Percentiles rank a stretch among this genome's conserved stretches.
Conservation (phyloP, 2,888 invertebrate genomes). For the Nesidiocoris tenuis region DNA sequence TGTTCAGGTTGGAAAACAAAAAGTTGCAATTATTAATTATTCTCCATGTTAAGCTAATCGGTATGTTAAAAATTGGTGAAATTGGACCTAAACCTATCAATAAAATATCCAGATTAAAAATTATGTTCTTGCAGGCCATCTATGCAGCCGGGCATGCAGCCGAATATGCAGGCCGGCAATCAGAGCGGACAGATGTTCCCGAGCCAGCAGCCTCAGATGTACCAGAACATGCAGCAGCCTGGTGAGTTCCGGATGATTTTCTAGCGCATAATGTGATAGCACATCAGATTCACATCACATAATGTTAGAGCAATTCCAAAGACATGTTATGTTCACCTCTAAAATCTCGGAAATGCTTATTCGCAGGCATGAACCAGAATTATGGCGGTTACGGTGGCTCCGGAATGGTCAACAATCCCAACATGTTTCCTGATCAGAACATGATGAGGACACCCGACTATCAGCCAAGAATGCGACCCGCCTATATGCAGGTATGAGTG, state of each 20-base stretch:
- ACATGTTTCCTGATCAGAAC: constrained; percentile 57
- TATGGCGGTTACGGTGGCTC: constrained; percentile 64
- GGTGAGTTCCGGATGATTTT: constrained; percentile 56
- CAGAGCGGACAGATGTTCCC: constrained; percentile 53
- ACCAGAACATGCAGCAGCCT: constrained; percentile 56
- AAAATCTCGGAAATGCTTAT: too few species aligned
- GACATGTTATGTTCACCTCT: too few species aligned
- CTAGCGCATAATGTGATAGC: too few species aligned
- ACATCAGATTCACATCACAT: too few species aligned
- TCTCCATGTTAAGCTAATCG: too few species aligned
- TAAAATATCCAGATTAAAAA: too few species aligned
- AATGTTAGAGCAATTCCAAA: too few species aligned
- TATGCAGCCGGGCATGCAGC: constrained; percentile 49
- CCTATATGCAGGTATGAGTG: constrained; percentile 51
- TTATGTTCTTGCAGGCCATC: constrained; percentile 14
- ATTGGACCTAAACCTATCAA: background rate
- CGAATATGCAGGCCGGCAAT: constrained; percentile 52
- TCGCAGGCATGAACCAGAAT: constrained; percentile 62
- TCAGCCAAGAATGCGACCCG: constrained; percentile 51
- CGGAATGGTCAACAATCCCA: constrained; percentile 54
- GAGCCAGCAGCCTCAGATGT: constrained; percentile 52
- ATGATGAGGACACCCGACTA: constrained; percentile 50
- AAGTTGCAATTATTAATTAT: too few species aligned
- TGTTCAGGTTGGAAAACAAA: constrained; percentile 53
- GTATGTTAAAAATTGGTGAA: too few species aligned